phyloP scores from a whole-genome alignment of 2,888 invertebrate genomes.

The Cartodere bifasciata region DNA sequence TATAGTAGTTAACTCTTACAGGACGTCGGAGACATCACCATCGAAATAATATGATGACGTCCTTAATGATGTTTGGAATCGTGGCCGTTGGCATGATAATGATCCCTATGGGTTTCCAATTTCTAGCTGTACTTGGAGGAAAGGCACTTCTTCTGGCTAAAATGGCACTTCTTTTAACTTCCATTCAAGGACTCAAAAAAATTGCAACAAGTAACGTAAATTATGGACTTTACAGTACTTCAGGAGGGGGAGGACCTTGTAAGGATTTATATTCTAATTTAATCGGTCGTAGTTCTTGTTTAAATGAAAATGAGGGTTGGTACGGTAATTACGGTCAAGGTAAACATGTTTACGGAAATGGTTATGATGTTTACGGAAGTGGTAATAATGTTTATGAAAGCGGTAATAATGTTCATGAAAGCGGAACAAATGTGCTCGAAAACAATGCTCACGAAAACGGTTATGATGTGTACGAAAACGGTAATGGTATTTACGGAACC shows the following conservation, averaged over 20 bases:
- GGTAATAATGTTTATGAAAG: too few relatives aligned
- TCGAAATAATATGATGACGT: conserved; percentile 50
- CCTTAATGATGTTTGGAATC: conserved; percentile 67
- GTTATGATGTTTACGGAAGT: too few relatives aligned
- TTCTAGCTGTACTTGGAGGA: conserved; percentile 68
- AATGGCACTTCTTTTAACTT: conserved; percentile 66
- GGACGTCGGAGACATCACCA: conserved; percentile 6
- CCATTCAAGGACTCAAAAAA: conserved; percentile 69
- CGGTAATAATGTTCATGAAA: too few relatives aligned
- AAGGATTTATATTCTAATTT: conserved; percentile 13
- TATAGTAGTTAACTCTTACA: conserved; percentile 9
- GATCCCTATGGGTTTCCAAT: conserved; percentile 74
- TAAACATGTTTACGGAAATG: too few relatives aligned
- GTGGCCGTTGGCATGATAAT: conserved; percentile 64
- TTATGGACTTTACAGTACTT: conserved; percentile 61
- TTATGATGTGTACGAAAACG: too few relatives aligned
- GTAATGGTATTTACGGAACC: too few relatives aligned
- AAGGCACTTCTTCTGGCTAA: conserved; percentile 70
- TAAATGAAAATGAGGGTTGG: too few relatives aligned
- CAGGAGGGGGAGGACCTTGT: conserved; percentile 23
- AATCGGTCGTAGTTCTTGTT: too few relatives aligned
- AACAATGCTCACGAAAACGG: too few relatives aligned
- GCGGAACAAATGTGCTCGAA: too few relatives aligned
- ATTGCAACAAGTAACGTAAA: conserved; percentile 61
- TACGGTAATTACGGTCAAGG: too few relatives aligned